phyloP scores from a whole-genome alignment of 2,888 invertebrate genomes.

The Rotaria macrura region DNA sequence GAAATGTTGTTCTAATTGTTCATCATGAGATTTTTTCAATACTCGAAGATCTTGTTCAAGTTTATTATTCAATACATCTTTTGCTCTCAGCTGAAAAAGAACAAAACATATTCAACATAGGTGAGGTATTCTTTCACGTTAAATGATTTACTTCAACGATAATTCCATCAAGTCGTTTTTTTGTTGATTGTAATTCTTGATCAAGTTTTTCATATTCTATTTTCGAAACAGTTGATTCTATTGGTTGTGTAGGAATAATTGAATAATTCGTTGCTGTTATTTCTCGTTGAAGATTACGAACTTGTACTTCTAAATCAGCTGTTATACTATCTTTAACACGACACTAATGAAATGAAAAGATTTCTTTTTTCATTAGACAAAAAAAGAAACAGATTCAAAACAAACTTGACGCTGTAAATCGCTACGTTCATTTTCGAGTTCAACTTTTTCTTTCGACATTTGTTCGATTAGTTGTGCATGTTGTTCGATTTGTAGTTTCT shows the following conservation, averaged over 20 bases:
- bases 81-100: neutral
- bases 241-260: neutral
- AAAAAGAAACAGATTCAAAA: too few species aligned
- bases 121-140: neutral
- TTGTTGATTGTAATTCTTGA: neutral
- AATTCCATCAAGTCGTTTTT: neutral
- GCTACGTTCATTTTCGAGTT: slow-evolving; percentile 27
- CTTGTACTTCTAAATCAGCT: neutral
- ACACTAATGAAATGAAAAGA: neutral
- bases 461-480: neutral
- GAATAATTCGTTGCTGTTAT: neutral
- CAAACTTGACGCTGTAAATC: neutral
- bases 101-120: neutral
- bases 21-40: neutral
- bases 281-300: neutral
- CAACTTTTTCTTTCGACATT: slow-evolving; percentile 22
- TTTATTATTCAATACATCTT: neutral
- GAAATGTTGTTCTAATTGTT: neutral
- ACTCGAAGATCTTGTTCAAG: neutral
- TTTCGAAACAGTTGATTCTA: neutral
- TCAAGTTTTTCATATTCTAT: neutral
- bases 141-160: neutral
- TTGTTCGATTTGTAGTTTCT: neutral
- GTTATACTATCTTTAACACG: neutral
- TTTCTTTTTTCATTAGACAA: too few species aligned